Evolutionary conservation across 1,140 invertebrate genomes (phyloP).

Genomic region (Penaeus japonicus): DNA sequence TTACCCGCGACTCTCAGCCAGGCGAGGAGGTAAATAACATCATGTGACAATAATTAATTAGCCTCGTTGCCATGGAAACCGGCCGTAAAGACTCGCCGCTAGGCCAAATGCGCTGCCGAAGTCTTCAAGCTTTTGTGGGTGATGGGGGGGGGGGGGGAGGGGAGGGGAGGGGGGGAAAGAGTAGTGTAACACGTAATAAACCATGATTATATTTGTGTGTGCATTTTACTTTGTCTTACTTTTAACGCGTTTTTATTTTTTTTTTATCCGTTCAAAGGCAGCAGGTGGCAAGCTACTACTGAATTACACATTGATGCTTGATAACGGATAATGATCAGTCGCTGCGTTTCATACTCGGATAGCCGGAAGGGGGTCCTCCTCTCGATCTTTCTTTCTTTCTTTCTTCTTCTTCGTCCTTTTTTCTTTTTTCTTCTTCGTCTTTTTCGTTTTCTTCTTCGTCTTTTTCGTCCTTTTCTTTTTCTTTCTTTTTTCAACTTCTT

Average conservation of each 20-base stretch:
- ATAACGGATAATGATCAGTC: too few relatives aligned
- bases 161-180: neutral
- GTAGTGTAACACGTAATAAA: neutral
- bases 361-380: too few relatives aligned
- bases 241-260: neutral
- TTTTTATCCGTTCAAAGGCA: too few relatives aligned
- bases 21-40: slow-evolving; percentile 57
- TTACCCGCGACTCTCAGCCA: slow-evolving; percentile 51
- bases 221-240: neutral
- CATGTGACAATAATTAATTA: slow-evolving; percentile 59
- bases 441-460: too few relatives aligned
- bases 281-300: too few relatives aligned
- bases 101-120: slow-evolving; percentile 17
- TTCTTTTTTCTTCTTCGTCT: too few relatives aligned
- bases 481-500: neutral
- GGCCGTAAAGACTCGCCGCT: slow-evolving; percentile 42
- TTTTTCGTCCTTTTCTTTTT: neutral
- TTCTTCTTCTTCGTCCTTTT: too few relatives aligned
- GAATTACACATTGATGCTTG: too few relatives aligned
- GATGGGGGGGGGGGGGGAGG: neutral
- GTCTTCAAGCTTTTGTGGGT: slow-evolving; percentile 14
- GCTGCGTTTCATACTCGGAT: too few relatives aligned
- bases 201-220: neutral
- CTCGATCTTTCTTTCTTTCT: too few relatives aligned
- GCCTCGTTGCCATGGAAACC: slow-evolving; percentile 56